phyloP scores from a whole-genome alignment of 2,113 vertebrate genomes.

The Carettochelys insculpta region DNA sequence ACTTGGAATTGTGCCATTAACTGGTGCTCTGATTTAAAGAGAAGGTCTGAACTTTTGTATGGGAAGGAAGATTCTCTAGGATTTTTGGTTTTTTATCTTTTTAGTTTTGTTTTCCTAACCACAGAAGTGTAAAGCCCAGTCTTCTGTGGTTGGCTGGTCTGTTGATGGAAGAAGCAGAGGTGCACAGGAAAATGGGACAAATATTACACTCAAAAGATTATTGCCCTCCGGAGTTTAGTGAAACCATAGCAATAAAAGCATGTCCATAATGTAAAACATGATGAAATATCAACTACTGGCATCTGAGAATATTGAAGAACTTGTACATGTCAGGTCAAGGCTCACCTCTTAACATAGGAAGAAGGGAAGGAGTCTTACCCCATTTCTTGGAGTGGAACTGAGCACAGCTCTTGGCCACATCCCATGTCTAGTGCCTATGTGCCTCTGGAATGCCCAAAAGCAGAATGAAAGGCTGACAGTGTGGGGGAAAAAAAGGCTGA shows the following conservation, averaged over 20 bases:
- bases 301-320: background rate
- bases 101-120: background rate
- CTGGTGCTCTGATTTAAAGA: background rate
- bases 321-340: background rate
- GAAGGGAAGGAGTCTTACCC: background rate
- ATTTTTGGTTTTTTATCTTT: constrained; percentile 9
- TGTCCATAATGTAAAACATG: no score
- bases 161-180: background rate
- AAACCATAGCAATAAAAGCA: background rate
- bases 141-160: background rate
- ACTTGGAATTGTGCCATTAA: background rate
- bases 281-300: background rate
- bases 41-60: background rate
- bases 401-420: background rate
- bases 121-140: background rate
- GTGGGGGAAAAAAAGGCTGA: background rate
- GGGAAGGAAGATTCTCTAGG: background rate
- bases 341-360: background rate
- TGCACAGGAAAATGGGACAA: background rate
- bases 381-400: background rate
- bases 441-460: background rate
- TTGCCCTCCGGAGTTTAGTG: background rate
- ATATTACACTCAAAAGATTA: background rate
- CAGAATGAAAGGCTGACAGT: background rate
- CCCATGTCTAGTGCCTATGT: background rate